phyloP scores from a whole-genome alignment of 1,140 invertebrate genomes.

The Idris sp. region DNA sequence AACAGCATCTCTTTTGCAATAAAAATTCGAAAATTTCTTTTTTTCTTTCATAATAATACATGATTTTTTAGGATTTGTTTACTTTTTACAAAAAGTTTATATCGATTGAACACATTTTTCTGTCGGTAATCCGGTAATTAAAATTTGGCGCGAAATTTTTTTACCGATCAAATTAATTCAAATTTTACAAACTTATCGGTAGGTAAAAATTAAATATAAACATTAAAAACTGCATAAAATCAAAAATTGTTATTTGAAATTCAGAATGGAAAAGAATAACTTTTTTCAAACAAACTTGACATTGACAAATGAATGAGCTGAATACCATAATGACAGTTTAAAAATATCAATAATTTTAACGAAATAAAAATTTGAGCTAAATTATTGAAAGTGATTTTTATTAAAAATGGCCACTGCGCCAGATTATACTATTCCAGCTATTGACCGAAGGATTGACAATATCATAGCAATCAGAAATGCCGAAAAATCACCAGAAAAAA shows the following conservation, averaged over 20 bases:
- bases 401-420: neutral
- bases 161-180: no score
- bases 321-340: neutral
- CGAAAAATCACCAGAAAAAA: neutral
- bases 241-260: no score
- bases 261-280: no score
- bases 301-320: constrained; percentile 1
- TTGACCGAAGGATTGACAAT: constrained; percentile 32
- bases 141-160: neutral
- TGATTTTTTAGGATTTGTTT: constrained; percentile 14
- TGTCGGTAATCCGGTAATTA: neutral
- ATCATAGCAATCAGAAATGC: constrained; percentile 18
- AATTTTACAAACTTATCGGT: no score
- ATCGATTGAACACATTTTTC: neutral
- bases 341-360: neutral
- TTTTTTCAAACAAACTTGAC: neutral
- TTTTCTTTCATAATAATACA: constrained; percentile 38
- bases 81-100: no score
- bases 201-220: no score
- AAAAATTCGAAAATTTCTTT: constrained; percentile 72
- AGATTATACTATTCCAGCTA: constrained; percentile 40
- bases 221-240: no score
- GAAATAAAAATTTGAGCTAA: constrained; percentile 7
- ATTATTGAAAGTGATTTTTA: constrained; percentile 14
- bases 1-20: constrained; percentile 76